Evolutionary conservation across 2,888 invertebrate genomes (phyloP).

Genomic region (Morinoia aosen): DNA sequence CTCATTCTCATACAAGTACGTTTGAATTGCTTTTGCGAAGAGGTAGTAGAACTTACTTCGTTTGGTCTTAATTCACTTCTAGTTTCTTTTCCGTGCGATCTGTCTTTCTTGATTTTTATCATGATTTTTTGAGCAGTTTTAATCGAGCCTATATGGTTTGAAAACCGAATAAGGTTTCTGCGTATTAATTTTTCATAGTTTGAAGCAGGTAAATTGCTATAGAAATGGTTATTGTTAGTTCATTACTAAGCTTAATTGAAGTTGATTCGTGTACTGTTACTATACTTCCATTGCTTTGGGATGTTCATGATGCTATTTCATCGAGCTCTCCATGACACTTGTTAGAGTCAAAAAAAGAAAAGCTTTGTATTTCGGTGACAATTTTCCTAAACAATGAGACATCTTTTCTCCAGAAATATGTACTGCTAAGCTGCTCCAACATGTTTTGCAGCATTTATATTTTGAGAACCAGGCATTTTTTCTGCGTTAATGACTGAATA

Average conservation of each 20-base stretch:
- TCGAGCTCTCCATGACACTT: too few species aligned
- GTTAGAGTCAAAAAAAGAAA: too few species aligned
- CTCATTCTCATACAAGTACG: neutral
- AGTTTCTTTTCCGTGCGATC: neutral
- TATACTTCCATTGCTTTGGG: neutral
- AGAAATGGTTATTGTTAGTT: neutral
- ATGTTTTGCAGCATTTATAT: too few species aligned
- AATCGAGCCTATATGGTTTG: neutral
- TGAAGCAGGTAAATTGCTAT: neutral
- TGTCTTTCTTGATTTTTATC: neutral
- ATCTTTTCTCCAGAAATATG: too few species aligned
- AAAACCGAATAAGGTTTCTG: too few species aligned
- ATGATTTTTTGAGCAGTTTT: neutral
- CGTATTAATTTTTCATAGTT: neutral
- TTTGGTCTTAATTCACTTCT: neutral
- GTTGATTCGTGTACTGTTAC: neutral
- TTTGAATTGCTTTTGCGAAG: neutral
- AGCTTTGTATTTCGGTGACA: too few species aligned
- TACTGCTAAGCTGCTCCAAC: too few species aligned
- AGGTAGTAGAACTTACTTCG: neutral
- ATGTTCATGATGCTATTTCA: neutral
- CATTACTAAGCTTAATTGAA: neutral
- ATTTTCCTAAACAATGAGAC: too few species aligned
- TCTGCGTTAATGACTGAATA: neutral
- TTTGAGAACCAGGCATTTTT: neutral